A percentile compares a stretch with the other conserved stretches of the same genome.
phyloP scores from a whole-genome alignment of 1,140 invertebrate species.

The Ruditapes philippinarum region DNA sequence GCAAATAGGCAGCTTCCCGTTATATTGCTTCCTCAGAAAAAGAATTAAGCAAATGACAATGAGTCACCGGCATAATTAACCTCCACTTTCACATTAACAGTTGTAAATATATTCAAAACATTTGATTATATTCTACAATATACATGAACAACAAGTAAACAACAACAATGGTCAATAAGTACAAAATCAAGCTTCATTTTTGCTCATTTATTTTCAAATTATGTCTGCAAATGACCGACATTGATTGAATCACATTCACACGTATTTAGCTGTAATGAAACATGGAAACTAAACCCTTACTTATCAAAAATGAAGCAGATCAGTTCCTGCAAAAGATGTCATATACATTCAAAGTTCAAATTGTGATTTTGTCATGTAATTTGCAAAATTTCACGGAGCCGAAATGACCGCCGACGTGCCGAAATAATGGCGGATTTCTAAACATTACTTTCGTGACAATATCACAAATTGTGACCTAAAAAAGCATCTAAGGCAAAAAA shows the following conservation, averaged over 20 bases:
- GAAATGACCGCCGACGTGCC: conserved; percentile 49
- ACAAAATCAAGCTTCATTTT: conserved; percentile 3
- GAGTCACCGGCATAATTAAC: conserved; percentile 30
- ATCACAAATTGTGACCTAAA: conserved; percentile 17
- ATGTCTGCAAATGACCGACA: background rate
- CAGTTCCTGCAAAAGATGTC: background rate
- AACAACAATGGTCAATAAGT: background rate
- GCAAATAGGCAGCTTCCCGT: too few relatives aligned
- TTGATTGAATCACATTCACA: conserved; percentile 11
- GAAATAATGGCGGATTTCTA: conserved; percentile 67
- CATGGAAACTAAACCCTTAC: background rate
- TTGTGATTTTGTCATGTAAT: background rate
- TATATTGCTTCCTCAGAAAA: too few relatives aligned
- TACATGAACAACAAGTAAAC: background rate
- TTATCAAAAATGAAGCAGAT: background rate
- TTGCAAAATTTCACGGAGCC: background rate
- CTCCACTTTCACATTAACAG: too few relatives aligned
- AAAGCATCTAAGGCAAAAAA: conserved; percentile 78
- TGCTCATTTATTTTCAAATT: conserved; percentile 16
- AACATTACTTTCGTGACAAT: conserved; percentile 31
- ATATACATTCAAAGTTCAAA: background rate
- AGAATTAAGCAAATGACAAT: conserved; percentile 17
- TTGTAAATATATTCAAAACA: too few relatives aligned
- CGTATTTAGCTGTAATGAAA: conserved; percentile 33
- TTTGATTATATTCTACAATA: background rate